Base-by-base conservation (phyloP, 2,113 vertebrate species). In the Poeciliopsis turrubarensis region DNA sequence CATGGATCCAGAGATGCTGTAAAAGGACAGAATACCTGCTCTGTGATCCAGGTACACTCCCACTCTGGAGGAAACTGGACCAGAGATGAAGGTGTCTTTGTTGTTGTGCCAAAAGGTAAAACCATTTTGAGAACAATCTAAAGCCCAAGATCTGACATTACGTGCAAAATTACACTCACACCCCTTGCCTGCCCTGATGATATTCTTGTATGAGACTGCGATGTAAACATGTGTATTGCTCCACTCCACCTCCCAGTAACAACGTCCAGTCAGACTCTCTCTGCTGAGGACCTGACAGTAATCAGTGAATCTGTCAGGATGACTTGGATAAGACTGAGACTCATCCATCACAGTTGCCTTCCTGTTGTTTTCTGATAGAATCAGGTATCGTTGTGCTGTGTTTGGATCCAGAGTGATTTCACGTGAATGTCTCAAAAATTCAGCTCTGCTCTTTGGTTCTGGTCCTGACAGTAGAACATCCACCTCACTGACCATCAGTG, bases 81-180 rank as follows among this genome's bases (percentile, higher is more conserved):
- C 34, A 11, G 34, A 34, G 62, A 64, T 64, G 62, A 8, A 65
- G 63, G 31, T 25, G 3, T 2, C 25, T 13, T 25, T 61, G 29
- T 26, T 41, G 65, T 75, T 47, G 65, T 44, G 0, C 19, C 17
- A 30, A 41, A 60, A 75, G 60, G 19, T 7, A 12, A 0, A 75
- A 39, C 0, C 60, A 0, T 0, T 26, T 32, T 32, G 22, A 31
- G 1, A 14, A 32, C 1, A 44, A 19, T 68, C 1, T 0, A 68
- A 44, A 31, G 65, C 22, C 73, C 65, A 65, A 41, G 68, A 70
- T 2, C 60, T 77, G 5, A 65, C 31, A 65, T 77, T 65, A 41
- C 4, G 4, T 30, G 68, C 75, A 1, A 77, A 77, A 31, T 3
- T 6, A 15, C 67, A 37, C 10, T 77, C 60, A 37, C 6, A 27